These are phyloP conservation scores for Diplodus sargus DNA, from an alignment of 2,797 vertebrate species.

Conservation along the genomic window DNA sequence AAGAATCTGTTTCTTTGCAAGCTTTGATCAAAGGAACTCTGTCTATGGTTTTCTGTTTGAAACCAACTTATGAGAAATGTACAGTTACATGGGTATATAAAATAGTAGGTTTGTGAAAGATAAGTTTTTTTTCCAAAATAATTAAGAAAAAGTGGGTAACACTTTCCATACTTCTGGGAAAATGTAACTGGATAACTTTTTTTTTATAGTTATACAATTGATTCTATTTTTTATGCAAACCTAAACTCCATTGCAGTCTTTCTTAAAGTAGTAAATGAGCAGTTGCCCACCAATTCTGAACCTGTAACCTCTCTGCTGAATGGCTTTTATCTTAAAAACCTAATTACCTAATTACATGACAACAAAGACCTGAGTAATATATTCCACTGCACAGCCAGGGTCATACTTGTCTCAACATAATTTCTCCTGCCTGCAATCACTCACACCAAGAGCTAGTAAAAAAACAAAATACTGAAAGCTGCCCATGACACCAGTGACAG, in stretches of 20 bases:
- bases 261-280: not conserved
- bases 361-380: constrained; percentile 38
- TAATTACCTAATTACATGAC: constrained; percentile 34
- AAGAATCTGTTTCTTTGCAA: not conserved
- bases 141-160: not conserved
- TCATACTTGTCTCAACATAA: constrained; percentile 19
- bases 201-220: not conserved
- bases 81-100: not conserved
- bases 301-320: not conserved
- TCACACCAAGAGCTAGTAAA: constrained; percentile 20
- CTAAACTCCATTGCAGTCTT: not conserved
- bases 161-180: not conserved
- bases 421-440: constrained; percentile 32
- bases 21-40: not conserved
- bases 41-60: not conserved
- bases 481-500: constrained; percentile 25
- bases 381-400: constrained; percentile 9
- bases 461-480: constrained; percentile 28
- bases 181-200: not conserved
- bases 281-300: not conserved
- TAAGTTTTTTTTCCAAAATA: not conserved
- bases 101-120: not conserved
- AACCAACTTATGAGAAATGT: not conserved
- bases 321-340: constrained; percentile 20
- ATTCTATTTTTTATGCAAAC: not conserved